These are phyloP conservation scores for Cyaniris semiargus DNA, from an alignment of 2,888 invertebrate species.

Conservation along the genomic window DNA sequence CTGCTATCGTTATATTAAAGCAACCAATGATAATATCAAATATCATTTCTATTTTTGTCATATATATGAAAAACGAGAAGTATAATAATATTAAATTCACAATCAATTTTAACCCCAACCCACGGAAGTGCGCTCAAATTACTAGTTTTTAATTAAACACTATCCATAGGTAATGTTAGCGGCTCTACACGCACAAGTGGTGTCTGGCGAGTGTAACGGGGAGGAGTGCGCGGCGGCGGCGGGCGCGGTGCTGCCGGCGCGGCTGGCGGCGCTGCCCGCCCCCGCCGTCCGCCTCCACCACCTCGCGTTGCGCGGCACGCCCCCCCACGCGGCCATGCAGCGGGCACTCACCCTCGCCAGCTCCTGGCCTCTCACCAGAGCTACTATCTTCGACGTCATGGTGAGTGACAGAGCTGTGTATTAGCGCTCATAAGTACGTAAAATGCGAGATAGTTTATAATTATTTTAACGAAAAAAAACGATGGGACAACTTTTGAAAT, in stretches of 20 bases:
- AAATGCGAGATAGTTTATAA: too few relatives aligned
- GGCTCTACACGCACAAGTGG: slow-evolving; percentile 95
- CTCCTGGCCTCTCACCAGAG: slow-evolving; percentile 95
- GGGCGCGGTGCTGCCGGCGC: slow-evolving; percentile 88
- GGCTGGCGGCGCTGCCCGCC: slow-evolving; percentile 90
- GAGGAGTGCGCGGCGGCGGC: slow-evolving; percentile 86
- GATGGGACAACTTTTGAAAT: too few relatives aligned
- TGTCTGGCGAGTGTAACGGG: slow-evolving; percentile 89
- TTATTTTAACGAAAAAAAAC: too few relatives aligned
- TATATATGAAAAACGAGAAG: too few relatives aligned
- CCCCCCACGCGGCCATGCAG: slow-evolving; percentile 92
- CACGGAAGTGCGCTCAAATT: too few relatives aligned
- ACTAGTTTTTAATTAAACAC: too few relatives aligned
- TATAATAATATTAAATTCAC: too few relatives aligned
- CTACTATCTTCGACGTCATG: slow-evolving; percentile 97
- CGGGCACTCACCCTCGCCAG: slow-evolving; percentile 95
- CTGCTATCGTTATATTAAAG: too few relatives aligned
- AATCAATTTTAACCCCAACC: too few relatives aligned
- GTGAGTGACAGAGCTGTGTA: slow-evolving; percentile 72
- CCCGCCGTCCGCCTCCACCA: slow-evolving; percentile 95
- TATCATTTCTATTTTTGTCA: too few relatives aligned
- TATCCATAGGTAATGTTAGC: slow-evolving; percentile 90
- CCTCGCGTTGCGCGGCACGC: slow-evolving; percentile 92
- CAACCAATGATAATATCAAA: too few relatives aligned
- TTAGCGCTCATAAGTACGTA: neutral